phyloP scores from a whole-genome alignment of 2,888 invertebrate genomes.

The Mellilla xanthometata region DNA sequence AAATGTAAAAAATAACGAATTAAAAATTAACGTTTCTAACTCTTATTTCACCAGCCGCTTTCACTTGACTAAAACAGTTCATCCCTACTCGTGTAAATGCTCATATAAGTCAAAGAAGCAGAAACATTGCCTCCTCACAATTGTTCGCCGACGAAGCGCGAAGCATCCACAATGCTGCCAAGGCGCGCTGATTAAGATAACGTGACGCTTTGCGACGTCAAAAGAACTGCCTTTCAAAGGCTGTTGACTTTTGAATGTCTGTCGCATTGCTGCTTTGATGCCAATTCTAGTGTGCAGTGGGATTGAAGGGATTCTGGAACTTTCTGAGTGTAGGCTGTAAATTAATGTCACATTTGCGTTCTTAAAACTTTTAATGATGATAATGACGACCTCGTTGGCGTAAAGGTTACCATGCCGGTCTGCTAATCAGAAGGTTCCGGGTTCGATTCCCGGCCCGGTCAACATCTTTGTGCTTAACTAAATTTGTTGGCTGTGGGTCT shows the following conservation, averaged over 20 bases:
- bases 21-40: no score
- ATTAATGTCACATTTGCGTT: no score
- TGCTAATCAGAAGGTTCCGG: no score
- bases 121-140: conserved; percentile 55
- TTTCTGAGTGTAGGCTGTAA: not conserved
- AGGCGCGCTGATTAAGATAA: conserved; percentile 70
- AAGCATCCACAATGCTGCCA: conserved; percentile 58
- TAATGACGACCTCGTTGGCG: no score
- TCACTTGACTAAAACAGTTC: no score
- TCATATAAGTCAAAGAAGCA: conserved; percentile 51
- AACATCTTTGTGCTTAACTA: no score
- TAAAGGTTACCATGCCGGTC: no score
- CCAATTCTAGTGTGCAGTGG: conserved; percentile 10
- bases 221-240: conserved; percentile 52
- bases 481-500: no score
- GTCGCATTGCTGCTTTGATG: conserved; percentile 27
- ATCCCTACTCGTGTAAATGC: conserved; percentile 1
- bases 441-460: no score
- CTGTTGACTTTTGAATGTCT: conserved; percentile 53
- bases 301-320: not conserved
- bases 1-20: no score
- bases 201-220: conserved; percentile 51
- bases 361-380: no score
- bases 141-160: conserved; percentile 51
- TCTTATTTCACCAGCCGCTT: no score